These are phyloP conservation scores for Haliclystus octoradiatus DNA, from an alignment of 30 jellyfish, hydroid and myxozoan genomes.

Conservation along the genomic window DNA sequence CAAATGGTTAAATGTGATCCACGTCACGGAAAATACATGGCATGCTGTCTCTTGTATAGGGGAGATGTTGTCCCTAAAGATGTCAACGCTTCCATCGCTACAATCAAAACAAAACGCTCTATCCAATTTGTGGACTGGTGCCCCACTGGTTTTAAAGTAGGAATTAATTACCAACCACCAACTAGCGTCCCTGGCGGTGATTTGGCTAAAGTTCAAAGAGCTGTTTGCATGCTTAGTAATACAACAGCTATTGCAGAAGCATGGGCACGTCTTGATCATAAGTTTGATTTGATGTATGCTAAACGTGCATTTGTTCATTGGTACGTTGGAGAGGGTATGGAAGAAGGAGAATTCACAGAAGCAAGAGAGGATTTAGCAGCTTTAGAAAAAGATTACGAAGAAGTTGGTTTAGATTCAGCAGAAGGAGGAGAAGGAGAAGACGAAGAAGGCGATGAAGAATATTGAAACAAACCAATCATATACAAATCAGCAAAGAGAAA, in stretches of 20 bases:
- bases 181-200: slow-evolving; percentile 77
- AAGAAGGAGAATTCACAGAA: slow-evolving; percentile 25
- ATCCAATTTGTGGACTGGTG: slow-evolving; percentile 82
- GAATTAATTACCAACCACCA: too few species aligned
- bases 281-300: too few species aligned
- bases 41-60: slow-evolving; percentile 21
- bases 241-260: slow-evolving; percentile 25
- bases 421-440: background rate
- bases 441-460: too few species aligned
- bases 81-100: slow-evolving; percentile 15
- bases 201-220: slow-evolving; percentile 20
- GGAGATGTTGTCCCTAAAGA: slow-evolving; percentile 23
- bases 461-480: too few species aligned
- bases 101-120: slow-evolving; percentile 21
- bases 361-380: slow-evolving; percentile 31
- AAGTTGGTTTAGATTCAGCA: slow-evolving; percentile 15
- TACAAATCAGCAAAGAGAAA: too few species aligned
- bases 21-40: slow-evolving; percentile 16
- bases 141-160: too few species aligned
- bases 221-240: slow-evolving; percentile 3
- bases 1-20: slow-evolving; percentile 24
- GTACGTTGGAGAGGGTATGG: too few species aligned
- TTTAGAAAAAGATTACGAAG: slow-evolving; percentile 23
- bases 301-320: too few species aligned
- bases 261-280: slow-evolving; percentile 20